Evolutionary conservation across 2,113 vertebrate species (phyloP), one percentile per base, ranked within the genome.

Genomic region (Parus major): DNA sequence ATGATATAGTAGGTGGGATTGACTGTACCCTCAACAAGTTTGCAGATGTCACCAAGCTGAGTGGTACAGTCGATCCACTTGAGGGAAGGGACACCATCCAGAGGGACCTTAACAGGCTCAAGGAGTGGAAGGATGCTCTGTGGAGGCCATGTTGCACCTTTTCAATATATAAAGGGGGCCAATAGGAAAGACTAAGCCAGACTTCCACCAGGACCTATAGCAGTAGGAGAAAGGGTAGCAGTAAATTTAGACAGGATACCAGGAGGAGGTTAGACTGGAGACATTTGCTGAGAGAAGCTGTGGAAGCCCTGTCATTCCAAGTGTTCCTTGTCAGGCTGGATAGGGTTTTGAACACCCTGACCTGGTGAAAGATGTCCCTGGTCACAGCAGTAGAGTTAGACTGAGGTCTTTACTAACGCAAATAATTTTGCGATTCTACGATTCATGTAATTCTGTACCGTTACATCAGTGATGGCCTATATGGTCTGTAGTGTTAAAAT

Each of bases 151-250:
- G 25, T 21, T 57, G 36, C 2, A 66, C 8, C 8, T 42, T 52
- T 66, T 35, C 52, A 49, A 1, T 33, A 9, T 7, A 9, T 57
- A 12, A 73, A 36, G 7, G 2, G 1, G 1, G 1, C 2, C 53
- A 29, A 5, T 3, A 33, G 33, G 12, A 63, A 76, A 84, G 14
- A 63, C 0, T 8, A 55, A 70, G 29, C 12, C 20, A 28, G 13
- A 35, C 10, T 39, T 52, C 73, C 41, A 23, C 5, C 19, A 56
- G 27, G 7, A 8, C 9, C 17, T 52, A 3, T 5, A 27, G 27
- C 22, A 14, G 19, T 15, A 61, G 9, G 24, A 82, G 7, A 65
- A 73, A 82, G 3, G 3, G 5, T 17, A 42, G 23, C 2, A 1
- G 11, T 21, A 61, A 10, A 57, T 70, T 75, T 57, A 61, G 27